Evolutionary conservation across 1,140 invertebrate genomes (phyloP), one percentile per base, ranked within the genome.

Genomic region (Tachypleus tridentatus): DNA sequence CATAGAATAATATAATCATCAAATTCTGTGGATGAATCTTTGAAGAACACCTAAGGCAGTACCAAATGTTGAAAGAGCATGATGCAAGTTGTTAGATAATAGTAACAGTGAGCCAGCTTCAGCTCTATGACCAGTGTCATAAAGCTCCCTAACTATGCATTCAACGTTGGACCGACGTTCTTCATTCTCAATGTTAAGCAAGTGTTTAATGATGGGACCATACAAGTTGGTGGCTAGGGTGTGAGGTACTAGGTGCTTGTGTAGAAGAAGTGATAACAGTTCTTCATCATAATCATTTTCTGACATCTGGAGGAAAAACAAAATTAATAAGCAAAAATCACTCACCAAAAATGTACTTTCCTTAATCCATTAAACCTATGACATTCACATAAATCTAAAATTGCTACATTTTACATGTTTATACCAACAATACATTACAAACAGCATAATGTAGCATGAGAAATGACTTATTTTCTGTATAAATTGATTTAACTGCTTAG

Each of bases 271-370:
- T 49, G 63, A 52, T 51, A 67, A 51, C 5, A 67, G 51, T 64
- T 67, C 66, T 57, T 57, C 49, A 52, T 67, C 66, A 56, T 62
- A 67, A 60, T 67, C 63, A 29, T 62, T 58, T 29, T 8, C 7
- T 9, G 60, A 62, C 9, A 67, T 59, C 66, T 67, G 29, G 29
- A 29, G 29, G 29, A n/a, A 51, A 58, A 64, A 56, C 57, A 57
- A 50, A 57, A 63, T 54, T 51, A 49, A 49, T 1, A 3, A 9
- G 47, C 47, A 11, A 58, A 48, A 62, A 57, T 60, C 51, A 58
- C 8, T 51, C 50, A 49, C 54, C 62, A 50, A 47, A n/a, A 63
- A 57, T 49, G 49, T 51, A 56, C 52, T 8, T 8, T 4, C n/a
- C 57, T 52, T 50, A 6, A 50, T 7, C 53, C 9, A 48, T 52